Conservation (phyloP, 2,113 vertebrate species). For the Pteruthius melanotis region DNA sequence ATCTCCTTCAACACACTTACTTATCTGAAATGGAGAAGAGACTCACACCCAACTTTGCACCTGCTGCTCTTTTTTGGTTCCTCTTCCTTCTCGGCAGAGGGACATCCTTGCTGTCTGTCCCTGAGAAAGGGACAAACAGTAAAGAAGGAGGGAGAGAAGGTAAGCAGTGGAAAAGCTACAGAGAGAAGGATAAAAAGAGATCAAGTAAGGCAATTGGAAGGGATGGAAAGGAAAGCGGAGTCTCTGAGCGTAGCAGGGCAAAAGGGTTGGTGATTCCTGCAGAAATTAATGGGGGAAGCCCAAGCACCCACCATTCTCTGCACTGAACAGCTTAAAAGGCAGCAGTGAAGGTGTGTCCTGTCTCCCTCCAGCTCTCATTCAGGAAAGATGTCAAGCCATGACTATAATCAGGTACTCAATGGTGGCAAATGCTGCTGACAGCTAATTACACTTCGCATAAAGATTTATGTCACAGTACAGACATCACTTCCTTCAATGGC, state of each 20-base stretch:
- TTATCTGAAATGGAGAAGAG: not conserved
- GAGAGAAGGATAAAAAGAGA: not conserved
- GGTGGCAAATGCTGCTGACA: slow-evolving; percentile 24
- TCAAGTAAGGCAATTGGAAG: not conserved
- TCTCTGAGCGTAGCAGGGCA: not conserved
- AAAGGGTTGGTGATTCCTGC: not conserved
- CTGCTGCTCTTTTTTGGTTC: not conserved
- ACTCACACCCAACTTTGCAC: not conserved
- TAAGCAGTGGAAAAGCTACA: not conserved
- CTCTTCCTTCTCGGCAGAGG: not conserved
- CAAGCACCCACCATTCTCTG: not conserved
- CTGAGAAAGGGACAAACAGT: not conserved
- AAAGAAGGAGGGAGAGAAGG: not conserved
- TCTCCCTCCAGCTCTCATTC: not conserved
- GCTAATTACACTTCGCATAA: not conserved
- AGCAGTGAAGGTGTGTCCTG: not conserved
- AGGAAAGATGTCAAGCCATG: not conserved
- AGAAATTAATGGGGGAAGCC: not conserved
- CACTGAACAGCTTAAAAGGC: not conserved
- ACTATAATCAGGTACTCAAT: not conserved
- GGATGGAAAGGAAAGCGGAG: not conserved
- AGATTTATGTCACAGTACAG: slow-evolving; percentile 18
- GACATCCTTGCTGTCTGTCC: not conserved
- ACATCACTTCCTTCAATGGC: not conserved
- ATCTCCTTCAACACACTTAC: not conserved